Evolutionary conservation across 2,797 vertebrate species (phyloP).

Genomic region (Platalea minor): DNA sequence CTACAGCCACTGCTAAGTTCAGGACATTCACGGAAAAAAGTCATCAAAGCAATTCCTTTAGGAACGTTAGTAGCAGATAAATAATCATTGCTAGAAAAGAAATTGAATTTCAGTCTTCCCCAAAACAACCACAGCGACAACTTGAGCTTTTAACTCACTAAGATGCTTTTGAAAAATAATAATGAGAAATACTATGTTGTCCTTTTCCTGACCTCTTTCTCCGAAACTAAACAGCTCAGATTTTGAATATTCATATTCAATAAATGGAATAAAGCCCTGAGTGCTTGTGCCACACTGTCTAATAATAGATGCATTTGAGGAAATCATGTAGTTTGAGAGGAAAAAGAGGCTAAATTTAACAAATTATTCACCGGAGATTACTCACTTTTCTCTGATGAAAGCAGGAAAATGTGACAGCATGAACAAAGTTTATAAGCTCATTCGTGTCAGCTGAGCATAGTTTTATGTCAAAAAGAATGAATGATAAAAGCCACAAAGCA

Average conservation of each 20-base stretch:
- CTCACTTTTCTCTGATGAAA: conserved; percentile 45
- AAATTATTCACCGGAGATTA: conserved; percentile 45
- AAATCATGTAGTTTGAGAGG: neutral
- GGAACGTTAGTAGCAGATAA: neutral
- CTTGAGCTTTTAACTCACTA: neutral
- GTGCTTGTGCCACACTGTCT: neutral
- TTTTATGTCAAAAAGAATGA: conserved; percentile 47
- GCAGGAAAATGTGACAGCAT: conserved; percentile 38
- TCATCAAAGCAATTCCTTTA: neutral
- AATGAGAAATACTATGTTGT: neutral
- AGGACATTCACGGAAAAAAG: neutral
- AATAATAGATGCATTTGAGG: conserved; percentile 43
- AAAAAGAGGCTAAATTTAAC: conserved; percentile 53
- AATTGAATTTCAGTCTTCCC: neutral
- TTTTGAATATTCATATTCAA: conserved; percentile 43
- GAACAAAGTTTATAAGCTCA: conserved; percentile 53
- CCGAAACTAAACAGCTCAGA: neutral
- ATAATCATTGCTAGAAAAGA: neutral
- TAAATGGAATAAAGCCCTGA: neutral
- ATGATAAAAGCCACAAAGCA: conserved; percentile 47
- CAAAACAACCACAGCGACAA: neutral
- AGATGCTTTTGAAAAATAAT: neutral
- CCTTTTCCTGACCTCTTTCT: neutral
- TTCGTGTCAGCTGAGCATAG: conserved; percentile 16
- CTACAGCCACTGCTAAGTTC: neutral